Evolutionary conservation across 2,797 vertebrate species (phyloP).

Genomic region (Betta splendens): DNA sequence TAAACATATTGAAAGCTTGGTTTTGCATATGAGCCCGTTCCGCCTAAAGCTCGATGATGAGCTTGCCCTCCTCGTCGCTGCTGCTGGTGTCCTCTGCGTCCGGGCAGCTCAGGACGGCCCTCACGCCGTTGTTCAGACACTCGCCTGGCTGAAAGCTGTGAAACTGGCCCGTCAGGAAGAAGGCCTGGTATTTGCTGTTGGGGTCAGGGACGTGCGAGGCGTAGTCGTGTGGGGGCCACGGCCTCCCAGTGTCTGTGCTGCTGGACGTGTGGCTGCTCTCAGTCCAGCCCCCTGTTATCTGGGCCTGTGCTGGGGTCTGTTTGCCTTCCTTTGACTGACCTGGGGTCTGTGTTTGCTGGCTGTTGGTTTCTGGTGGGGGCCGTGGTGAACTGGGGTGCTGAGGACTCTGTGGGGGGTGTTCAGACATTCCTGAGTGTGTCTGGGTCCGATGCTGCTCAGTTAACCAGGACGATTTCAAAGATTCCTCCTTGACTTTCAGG

Average conservation of each 20-base stretch:
- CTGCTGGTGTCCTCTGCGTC: slow-evolving; percentile 77
- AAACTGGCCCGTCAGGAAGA: slow-evolving; percentile 36
- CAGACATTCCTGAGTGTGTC: slow-evolving; percentile 50
- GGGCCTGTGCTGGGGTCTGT: background rate
- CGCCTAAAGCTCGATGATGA: slow-evolving; percentile 81
- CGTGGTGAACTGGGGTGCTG: slow-evolving; percentile 29
- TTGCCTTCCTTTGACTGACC: slow-evolving; percentile 6
- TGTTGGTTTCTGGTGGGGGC: slow-evolving; percentile 32
- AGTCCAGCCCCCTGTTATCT: slow-evolving; percentile 7
- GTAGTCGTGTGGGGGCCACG: slow-evolving; percentile 2
- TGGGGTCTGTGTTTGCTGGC: slow-evolving; percentile 17
- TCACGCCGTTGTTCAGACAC: slow-evolving; percentile 30
- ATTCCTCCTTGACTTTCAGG: slow-evolving; percentile 12
- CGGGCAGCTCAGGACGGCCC: slow-evolving; percentile 56
- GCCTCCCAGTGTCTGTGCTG: background rate
- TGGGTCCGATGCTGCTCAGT: slow-evolving; percentile 55
- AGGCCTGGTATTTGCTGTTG: slow-evolving; percentile 42
- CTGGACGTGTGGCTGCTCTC: slow-evolving; percentile 25
- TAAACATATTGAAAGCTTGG: background rate
- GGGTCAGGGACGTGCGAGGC: slow-evolving; percentile 13
- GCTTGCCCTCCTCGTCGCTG: slow-evolving; percentile 83
- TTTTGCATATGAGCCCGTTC: background rate
- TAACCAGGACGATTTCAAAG: slow-evolving; percentile 31
- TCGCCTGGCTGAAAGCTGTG: slow-evolving; percentile 38
- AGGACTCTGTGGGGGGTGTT: slow-evolving; percentile 30